Evolutionary conservation across 2,888 invertebrate genomes (phyloP), one percentile per base, ranked within the genome.

Genomic region (Xanthorhoe designata): DNA sequence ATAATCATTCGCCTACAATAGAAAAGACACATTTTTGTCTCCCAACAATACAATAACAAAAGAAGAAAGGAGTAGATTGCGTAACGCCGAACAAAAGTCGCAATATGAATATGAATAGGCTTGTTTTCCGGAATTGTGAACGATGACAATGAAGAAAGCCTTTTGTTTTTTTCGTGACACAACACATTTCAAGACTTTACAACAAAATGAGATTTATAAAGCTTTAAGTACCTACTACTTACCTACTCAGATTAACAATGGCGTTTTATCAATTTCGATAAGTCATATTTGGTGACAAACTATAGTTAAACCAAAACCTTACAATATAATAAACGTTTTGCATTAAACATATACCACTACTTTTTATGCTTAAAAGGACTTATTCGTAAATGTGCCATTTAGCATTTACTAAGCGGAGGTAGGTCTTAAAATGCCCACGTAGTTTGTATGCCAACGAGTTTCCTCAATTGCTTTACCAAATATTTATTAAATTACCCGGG

Each of bases 401-500:
- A n/a, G 13, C 47, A 47, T 47, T 47, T 47, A 47, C 7, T 6
- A 47, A 47, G 17, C 17, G 47, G 15, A 55, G 42, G 13, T 24
- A 24, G 42, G 42, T 54, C 58, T 42, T 24, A 47, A 60, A 53
- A 54, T 54, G 47, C 49, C 66, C 50, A 58, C 62, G 58, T 62
- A 59, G 54, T 29, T 76, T 76, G 29, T 35, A 65, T 78, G 81
- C 81, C 81, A 75, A 72, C 72, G 74, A 83, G 83, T 87, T 88
- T 86, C 85, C 88, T 83, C 86, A 86, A 90, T 84, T 84, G 87
- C 83, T 85, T 81, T 79, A 80, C 82, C 73, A 84, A 85, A 87
- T 88, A 89, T 89, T 91, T 91, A 91, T 91, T 90, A 91, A 90
- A 92, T 89, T 89, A 88, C 88, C 83, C 83, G 79, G 82, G 83